Conservation (phyloP, 2,888 invertebrate species). For the Gari tellinella region DNA sequence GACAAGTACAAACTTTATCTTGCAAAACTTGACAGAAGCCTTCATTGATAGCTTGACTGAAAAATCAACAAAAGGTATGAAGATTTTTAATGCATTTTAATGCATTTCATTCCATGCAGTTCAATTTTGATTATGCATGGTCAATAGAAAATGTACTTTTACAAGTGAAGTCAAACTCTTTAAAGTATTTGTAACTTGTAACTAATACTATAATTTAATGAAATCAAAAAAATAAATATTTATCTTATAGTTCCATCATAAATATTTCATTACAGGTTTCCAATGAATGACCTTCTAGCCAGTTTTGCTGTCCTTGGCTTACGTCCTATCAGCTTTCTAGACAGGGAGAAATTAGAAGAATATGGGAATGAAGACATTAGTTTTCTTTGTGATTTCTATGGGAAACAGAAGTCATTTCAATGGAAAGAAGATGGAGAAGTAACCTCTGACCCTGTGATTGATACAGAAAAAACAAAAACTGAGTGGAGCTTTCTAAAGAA, state of each 20-base stretch:
- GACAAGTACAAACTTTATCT: constrained; percentile 23
- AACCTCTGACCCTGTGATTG: constrained; percentile 18
- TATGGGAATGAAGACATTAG: constrained; percentile 8
- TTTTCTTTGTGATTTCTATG: constrained; percentile 11
- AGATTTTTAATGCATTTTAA: neutral
- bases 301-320: constrained; percentile 12
- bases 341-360: neutral
- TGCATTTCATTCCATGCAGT: too few relatives aligned
- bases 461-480: constrained; percentile 1
- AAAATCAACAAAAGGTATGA: constrained; percentile 23
- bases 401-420: neutral
- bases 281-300: constrained; percentile 5
- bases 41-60: constrained; percentile 13
- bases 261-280: constrained; percentile 5
- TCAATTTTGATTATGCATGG: too few relatives aligned
- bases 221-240: neutral
- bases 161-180: neutral
- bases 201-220: neutral
- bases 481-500: constrained; percentile 30
- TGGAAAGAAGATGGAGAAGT: constrained; percentile 11
- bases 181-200: neutral
- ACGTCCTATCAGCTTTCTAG: constrained; percentile 11
- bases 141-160: neutral
- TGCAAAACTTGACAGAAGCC: constrained; percentile 7
- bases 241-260: neutral